A percentile compares a stretch with the other conserved stretches of the same genome.
These are phyloP conservation scores for Leptobrachium leishanense DNA, from an alignment of 2,113 vertebrate species.

Conservation along the genomic window DNA sequence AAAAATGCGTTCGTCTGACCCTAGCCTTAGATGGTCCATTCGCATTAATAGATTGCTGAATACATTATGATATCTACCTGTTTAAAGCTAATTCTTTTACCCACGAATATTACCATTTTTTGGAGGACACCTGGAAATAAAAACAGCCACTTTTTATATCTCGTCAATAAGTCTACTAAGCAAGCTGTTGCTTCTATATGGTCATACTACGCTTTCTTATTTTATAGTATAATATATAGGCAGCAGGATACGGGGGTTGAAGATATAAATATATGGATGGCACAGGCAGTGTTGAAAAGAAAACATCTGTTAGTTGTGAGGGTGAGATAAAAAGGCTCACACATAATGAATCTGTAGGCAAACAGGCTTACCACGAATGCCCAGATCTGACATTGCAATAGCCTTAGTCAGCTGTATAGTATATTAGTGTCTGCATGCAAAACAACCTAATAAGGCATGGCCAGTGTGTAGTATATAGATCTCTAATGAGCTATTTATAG, in stretches of 20 bases:
- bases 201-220: no score
- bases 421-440: not conserved
- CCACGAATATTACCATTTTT: no score
- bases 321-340: not conserved
- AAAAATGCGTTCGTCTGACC: no score
- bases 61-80: no score
- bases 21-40: no score
- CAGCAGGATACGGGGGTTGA: not conserved
- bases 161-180: no score
- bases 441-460: not conserved
- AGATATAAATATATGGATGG: not conserved
- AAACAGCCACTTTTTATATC: no score
- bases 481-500: constrained; percentile 3
- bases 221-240: not conserved
- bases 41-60: no score
- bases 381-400: not conserved
- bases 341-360: not conserved
- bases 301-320: not conserved
- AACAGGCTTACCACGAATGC: not conserved
- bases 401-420: constrained; percentile 5
- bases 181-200: no score
- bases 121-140: no score
- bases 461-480: no score
- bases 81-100: no score
- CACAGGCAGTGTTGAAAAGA: not conserved